A percentile compares a stretch with the other conserved stretches of the same genome.
Conservation (phyloP, 2,797 vertebrate species). For the Sarcophilus harrisii region DNA sequence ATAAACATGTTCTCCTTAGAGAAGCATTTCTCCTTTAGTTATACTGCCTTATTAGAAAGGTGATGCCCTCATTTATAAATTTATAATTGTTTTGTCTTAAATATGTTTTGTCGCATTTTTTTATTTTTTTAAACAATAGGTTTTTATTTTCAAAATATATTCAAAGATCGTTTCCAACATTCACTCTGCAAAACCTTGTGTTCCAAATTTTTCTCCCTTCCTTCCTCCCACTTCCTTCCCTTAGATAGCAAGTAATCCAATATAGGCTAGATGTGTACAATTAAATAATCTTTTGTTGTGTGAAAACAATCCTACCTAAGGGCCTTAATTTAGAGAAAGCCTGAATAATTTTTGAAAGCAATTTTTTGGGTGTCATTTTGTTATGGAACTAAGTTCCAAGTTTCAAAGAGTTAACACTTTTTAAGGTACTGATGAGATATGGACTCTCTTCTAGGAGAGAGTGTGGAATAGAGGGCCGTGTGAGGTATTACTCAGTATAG, state of each 20-base stretch:
- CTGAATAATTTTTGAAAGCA: conserved; percentile 34
- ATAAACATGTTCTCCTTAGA: conserved; percentile 70
- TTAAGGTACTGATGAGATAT: background rate
- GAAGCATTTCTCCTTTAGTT: conserved; percentile 47
- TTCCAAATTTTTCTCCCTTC: too few species aligned
- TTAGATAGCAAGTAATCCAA: too few species aligned
- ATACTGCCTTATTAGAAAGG: conserved; percentile 43
- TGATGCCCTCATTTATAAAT: conserved; percentile 63
- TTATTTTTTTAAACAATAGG: too few species aligned
- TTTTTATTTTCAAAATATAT: too few species aligned
- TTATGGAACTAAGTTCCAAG: conserved; percentile 41
- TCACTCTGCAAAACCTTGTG: too few species aligned
- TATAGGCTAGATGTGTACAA: too few species aligned
- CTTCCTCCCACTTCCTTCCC: too few species aligned
- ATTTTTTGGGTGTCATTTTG: conserved; percentile 27
- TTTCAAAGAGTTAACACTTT: conserved; percentile 38
- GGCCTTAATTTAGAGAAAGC: conserved; percentile 35
- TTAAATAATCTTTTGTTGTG: conserved; percentile 38
- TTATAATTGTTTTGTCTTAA: conserved; percentile 63
- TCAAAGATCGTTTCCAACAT: too few species aligned
- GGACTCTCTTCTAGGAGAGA: background rate
- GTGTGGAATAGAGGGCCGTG: conserved; percentile 29
- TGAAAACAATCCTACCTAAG: background rate
- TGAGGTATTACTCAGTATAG: conserved; percentile 43
- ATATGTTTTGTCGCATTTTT: too few species aligned